Evolutionary conservation across 1,140 invertebrate genomes (phyloP).

Genomic region (Neomicropteryx cornuta): DNA sequence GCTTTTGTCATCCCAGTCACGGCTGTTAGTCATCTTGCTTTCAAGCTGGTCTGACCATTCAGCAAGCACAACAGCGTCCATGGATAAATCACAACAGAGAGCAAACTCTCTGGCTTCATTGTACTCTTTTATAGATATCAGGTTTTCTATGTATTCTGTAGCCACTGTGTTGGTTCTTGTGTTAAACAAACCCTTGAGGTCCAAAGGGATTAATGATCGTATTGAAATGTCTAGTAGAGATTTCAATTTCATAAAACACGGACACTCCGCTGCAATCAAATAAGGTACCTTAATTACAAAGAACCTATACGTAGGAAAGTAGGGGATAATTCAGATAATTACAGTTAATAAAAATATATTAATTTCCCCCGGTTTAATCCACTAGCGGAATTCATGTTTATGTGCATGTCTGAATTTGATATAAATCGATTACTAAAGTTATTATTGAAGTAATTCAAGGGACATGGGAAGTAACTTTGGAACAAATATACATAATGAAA

Average conservation of each 20-base stretch:
- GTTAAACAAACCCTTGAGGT: slow-evolving; percentile 9
- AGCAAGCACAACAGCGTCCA: slow-evolving; percentile 38
- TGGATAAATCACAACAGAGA: slow-evolving; percentile 32
- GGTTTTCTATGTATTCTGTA: slow-evolving; percentile 38
- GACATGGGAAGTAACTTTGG: no score
- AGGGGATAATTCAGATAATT: no score
- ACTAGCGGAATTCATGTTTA: no score
- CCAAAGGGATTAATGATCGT: slow-evolving; percentile 7
- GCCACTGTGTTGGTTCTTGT: slow-evolving; percentile 5
- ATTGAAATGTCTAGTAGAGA: slow-evolving; percentile 11
- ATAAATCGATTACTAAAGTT: no score
- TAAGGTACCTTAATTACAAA: no score
- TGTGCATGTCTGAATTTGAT: no score
- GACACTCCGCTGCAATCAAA: slow-evolving; percentile 7
- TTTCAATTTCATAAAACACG: slow-evolving; percentile 9
- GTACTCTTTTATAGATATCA: slow-evolving; percentile 39
- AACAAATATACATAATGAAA: no score
- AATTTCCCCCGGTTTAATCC: no score
- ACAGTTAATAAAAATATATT: no score
- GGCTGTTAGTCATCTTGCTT: slow-evolving; percentile 14
- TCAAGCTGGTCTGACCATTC: slow-evolving; percentile 38
- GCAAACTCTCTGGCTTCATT: slow-evolving; percentile 44
- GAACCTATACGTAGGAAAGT: no score
- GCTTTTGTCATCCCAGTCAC: slow-evolving; percentile 23
- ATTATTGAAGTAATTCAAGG: no score